A percentile compares a stretch with the other conserved stretches of the same genome.
phyloP scores from a whole-genome alignment of 2,797 vertebrate genomes.

The Scyliorhinus canicula region DNA sequence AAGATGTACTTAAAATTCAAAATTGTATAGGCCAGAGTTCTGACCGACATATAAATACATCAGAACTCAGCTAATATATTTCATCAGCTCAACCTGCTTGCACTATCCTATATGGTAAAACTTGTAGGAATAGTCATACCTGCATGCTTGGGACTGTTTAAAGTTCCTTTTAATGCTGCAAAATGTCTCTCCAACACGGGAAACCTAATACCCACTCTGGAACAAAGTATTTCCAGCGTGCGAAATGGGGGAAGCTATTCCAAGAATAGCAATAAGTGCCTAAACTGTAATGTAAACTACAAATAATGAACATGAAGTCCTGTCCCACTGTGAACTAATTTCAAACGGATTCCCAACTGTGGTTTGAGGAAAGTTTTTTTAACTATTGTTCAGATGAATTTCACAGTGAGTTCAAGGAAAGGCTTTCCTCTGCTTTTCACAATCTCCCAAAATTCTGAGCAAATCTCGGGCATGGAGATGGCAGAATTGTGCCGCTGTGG shows the following conservation, averaged over 20 bases:
- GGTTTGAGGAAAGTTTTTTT: background rate
- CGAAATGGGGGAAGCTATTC: background rate
- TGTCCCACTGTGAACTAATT: background rate
- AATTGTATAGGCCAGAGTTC: background rate
- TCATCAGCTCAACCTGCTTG: background rate
- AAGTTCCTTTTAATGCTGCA: background rate
- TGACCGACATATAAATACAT: background rate
- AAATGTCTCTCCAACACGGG: background rate
- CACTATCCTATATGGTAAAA: background rate
- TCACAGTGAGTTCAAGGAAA: background rate
- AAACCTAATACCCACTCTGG: background rate
- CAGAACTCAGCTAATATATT: background rate
- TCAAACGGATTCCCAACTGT: background rate
- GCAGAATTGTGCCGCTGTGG: background rate
- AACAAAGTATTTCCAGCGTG: background rate
- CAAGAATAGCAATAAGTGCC: background rate
- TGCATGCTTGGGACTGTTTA: background rate
- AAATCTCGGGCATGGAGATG: background rate
- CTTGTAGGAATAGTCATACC: background rate
- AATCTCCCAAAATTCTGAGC: background rate
- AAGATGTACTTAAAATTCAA: background rate
- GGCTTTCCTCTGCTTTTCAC: background rate
- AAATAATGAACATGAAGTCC: background rate
- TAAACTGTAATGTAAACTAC: background rate
- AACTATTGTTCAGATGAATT: background rate